Base-by-base conservation (phyloP, 2,797 vertebrate species). In the Coranthus polyacanthus region DNA sequence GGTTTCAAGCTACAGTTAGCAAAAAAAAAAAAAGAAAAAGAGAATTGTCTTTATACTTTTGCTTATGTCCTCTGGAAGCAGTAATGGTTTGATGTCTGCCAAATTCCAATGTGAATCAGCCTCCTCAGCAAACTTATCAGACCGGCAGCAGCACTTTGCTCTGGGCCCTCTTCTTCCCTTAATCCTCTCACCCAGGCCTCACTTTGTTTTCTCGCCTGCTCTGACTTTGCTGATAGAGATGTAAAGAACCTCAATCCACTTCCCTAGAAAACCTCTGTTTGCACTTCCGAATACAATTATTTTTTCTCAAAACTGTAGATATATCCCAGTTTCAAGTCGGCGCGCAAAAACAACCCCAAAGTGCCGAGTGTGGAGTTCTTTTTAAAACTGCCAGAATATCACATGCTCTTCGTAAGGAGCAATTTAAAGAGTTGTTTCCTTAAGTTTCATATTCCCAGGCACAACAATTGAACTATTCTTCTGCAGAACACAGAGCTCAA, bases 41-140 rank as follows among this genome's bases (percentile, higher is more conserved):
- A 9, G 6, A 60, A 68, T 58, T 5, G 16, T 72, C 11, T 45
- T 0, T 32, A 29, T 52, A 38, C 22, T 78, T 71, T 69, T 65
- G 15, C 50, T 58, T 43, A n/a, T 73, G 70, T 70, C 60, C 42
- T 79, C 54, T 67, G 72, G 13, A 10, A 46, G 52, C 44, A 32
- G 18, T 71, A 55, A 69, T 49, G 39, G 80, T 75, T 79, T 76
- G 70, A 69, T 68, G 72, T 79, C 46, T 77, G 63, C 69, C 50
- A 78, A 80, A 62, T 46, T 78, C 64, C 39, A 78, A 56, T 52
- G 68, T 69, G 70, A 82, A 85, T 83, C 83, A 53, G 60, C 67
- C 78, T 79, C 70, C 67, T 85, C 74, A 72, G 75, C 66, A 65
- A 75, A 83, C 68, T 80, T 85, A 88, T 90, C 86, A 83, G 76